Base-by-base conservation (phyloP, 2,888 invertebrate genomes). In the Apodemia zela region DNA sequence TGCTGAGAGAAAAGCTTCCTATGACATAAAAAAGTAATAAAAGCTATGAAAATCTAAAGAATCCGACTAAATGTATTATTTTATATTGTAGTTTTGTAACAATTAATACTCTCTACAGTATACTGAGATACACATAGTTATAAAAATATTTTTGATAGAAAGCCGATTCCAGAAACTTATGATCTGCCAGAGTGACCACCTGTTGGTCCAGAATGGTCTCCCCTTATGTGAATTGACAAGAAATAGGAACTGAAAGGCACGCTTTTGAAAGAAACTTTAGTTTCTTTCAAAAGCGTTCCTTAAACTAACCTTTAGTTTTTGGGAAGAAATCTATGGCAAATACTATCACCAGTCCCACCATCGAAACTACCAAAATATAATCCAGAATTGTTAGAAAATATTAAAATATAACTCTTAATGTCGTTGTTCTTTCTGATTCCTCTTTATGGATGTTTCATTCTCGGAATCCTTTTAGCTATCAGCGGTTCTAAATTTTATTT, bases 161-260 rank as follows among this genome's bases (percentile, higher is more conserved):
- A 73, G 58, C 83, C 83, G 5, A 74, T 76, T 0, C 73, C 75
- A 0, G 68, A 71, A 10, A 72, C 67, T 0, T 75, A 78, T 0
- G 15, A 68, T 2, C 47, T 79, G 5, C 73, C 76, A 0, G 42
- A 21, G 29, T 62, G 62, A 57, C 74, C 73, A 5, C 65, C 76
- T 29, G 68, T 66, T 1, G 66, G 66, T 6, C 64, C 25, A 13
- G 63, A 73, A 49, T 64, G 67, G 29, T 67, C 73, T 15, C 77
- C 75, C 4, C 66, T 78, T 62, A 73, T 78, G 75, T 69, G 69
- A 0, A 62, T 80, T 5, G 72, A 71, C 8, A 63, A 68, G 6
- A 70, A 68, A 11, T 3, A 75, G 49, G 66, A 73, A 65, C 67
- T 79, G 2, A 67, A 66, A 6, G 71, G 69, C 2, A 58, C 67